These are phyloP conservation scores for Tenthredo livida DNA, from an alignment of 2,888 invertebrate genomes.

Conservation along the genomic window DNA sequence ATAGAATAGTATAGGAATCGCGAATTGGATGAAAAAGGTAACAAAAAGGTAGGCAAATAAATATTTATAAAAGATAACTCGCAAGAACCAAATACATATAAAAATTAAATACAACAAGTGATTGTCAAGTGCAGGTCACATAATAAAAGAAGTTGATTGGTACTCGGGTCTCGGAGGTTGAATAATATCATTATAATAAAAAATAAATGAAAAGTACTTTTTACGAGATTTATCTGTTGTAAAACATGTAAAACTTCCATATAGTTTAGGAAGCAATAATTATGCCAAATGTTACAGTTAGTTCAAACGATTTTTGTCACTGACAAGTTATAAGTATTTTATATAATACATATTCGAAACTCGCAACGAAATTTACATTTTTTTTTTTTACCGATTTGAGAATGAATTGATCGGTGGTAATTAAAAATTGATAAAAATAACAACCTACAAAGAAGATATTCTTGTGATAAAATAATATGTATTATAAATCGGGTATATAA, in stretches of 20 bases:
- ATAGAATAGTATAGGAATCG: neutral
- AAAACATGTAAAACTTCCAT: conserved; percentile 17
- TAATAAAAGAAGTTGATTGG: neutral
- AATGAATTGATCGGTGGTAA: neutral
- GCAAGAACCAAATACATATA: conserved; percentile 1
- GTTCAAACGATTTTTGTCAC: neutral
- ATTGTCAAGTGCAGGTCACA: neutral
- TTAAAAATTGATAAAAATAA: neutral
- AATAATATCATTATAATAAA: neutral
- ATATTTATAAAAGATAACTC: neutral
- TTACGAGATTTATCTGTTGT: neutral
- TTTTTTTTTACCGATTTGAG: neutral
- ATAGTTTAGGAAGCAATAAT: conserved; percentile 10
- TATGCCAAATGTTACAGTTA: conserved; percentile 41
- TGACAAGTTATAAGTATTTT: neutral
- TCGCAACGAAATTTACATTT: neutral
- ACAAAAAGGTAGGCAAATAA: conserved; percentile 1
- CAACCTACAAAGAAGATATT: neutral
- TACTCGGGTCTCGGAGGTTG: neutral
- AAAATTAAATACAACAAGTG: neutral
- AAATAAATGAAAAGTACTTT: neutral
- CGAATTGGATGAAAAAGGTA: neutral
- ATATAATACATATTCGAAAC: neutral
- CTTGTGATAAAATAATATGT: conserved; percentile 20
- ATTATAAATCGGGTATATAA: conserved; percentile 13